Percentiles rank a stretch among this genome's conserved stretches.
These are phyloP conservation scores for Endomychus coccineus DNA, from an alignment of 2,888 invertebrate genomes.

Conservation along the genomic window DNA sequence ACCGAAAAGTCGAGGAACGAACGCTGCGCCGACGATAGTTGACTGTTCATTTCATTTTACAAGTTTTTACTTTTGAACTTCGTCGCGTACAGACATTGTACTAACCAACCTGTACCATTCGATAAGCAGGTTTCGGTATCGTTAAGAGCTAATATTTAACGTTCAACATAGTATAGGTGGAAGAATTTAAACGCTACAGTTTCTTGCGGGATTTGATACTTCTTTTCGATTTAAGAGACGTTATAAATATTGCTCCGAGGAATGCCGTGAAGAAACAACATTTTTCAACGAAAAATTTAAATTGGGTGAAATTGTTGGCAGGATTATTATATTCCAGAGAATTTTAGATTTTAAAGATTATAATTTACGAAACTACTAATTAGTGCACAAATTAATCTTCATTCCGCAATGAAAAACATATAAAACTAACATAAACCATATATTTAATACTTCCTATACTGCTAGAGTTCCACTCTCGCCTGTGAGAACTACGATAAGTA, in stretches of 20 bases:
- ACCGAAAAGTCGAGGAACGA: constrained; percentile 23
- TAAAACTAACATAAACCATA: too few species aligned
- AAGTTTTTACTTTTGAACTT: constrained; percentile 29
- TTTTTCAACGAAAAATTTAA: constrained; percentile 15
- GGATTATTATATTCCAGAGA: too few species aligned
- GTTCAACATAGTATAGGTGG: constrained; percentile 15
- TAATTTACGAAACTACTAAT: too few species aligned
- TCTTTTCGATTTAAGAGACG: not conserved
- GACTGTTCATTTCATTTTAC: constrained; percentile 29
- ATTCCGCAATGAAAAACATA: too few species aligned
- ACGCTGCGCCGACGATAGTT: constrained; percentile 20
- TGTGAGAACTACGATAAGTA: too few species aligned
- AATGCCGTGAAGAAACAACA: constrained; percentile 13
- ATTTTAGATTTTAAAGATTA: too few species aligned
- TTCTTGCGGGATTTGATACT: too few species aligned
- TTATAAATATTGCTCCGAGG: constrained; percentile 15
- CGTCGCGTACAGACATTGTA: constrained; percentile 22
- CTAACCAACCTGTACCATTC: constrained; percentile 20
- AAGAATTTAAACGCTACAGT: constrained; percentile 22
- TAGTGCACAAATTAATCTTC: too few species aligned
- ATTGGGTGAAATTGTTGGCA: constrained; percentile 2
- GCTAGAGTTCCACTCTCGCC: too few species aligned
- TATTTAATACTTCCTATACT: too few species aligned
- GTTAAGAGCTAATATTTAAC: constrained; percentile 15
- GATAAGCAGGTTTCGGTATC: constrained; percentile 12